These are phyloP conservation scores for Aphelocoma coerulescens DNA, from an alignment of 2,113 vertebrate genomes.

Conservation along the genomic window DNA sequence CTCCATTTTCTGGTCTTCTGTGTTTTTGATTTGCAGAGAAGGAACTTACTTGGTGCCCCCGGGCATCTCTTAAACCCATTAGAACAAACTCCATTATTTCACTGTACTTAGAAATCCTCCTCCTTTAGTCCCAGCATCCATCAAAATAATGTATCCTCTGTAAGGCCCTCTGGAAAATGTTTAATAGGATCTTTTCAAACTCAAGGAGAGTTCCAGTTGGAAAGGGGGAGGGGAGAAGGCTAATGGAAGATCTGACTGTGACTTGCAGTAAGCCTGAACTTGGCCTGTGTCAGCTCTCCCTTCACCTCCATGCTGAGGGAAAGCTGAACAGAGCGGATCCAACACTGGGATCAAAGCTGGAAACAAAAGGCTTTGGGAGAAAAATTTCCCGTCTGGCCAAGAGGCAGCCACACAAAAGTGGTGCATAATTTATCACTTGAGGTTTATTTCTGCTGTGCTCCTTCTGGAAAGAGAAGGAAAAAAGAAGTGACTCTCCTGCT, in stretches of 20 bases:
- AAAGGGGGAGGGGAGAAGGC: slow-evolving; percentile 45
- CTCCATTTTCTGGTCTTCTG: slow-evolving; percentile 75
- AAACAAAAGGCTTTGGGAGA: slow-evolving; percentile 72
- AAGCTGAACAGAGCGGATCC: slow-evolving; percentile 52
- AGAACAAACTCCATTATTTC: slow-evolving; percentile 65
- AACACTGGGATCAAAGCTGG: slow-evolving; percentile 61
- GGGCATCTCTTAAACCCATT: slow-evolving; percentile 70
- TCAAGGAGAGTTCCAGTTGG: slow-evolving; percentile 49
- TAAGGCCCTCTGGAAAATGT: slow-evolving; percentile 52
- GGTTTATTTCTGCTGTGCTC: slow-evolving; percentile 59
- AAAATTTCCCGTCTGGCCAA: slow-evolving; percentile 71
- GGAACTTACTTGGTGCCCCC: slow-evolving; percentile 69
- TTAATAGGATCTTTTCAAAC: slow-evolving; percentile 60
- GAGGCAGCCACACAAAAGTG: slow-evolving; percentile 72
- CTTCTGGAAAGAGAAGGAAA: slow-evolving; percentile 48
- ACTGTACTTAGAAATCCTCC: slow-evolving; percentile 58
- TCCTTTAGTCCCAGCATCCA: slow-evolving; percentile 49
- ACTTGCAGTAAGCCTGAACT: slow-evolving; percentile 59
- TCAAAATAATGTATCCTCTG: slow-evolving; percentile 69
- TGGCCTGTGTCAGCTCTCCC: slow-evolving; percentile 59
- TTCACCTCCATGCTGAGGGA: slow-evolving; percentile 63
- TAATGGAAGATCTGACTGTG: slow-evolving; percentile 52
- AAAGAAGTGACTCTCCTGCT: slow-evolving; percentile 33
- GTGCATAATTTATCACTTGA: slow-evolving; percentile 72
- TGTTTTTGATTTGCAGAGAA: slow-evolving; percentile 75